Percentiles rank a stretch among this genome's conserved stretches.
Evolutionary conservation across 1,140 invertebrate species (phyloP).

Genomic region (Leptestheria dahalacensis): DNA sequence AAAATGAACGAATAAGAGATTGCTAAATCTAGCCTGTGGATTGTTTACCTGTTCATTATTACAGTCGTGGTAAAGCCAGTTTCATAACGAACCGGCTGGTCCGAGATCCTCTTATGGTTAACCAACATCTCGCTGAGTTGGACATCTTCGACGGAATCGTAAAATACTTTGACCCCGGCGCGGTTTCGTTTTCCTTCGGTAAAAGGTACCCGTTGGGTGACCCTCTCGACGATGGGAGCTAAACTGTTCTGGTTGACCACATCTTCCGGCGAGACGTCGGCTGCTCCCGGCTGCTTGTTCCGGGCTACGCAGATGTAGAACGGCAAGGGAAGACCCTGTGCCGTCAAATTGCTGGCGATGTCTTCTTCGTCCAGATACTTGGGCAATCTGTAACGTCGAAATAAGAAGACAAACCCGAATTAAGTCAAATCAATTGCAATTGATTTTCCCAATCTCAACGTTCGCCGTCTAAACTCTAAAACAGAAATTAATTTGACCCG

Average conservation of each 20-base stretch:
- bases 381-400: not conserved
- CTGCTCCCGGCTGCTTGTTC: not conserved
- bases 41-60: not conserved
- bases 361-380: not conserved
- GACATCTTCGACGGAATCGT: not conserved
- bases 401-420: not conserved
- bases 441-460: too few relatives aligned
- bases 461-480: too few relatives aligned
- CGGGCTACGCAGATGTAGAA: not conserved
- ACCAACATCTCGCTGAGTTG: not conserved
- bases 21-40: too few relatives aligned
- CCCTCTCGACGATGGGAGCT: not conserved
- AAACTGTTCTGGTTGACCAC: not conserved
- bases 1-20: too few relatives aligned
- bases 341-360: not conserved
- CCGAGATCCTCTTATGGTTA: not conserved
- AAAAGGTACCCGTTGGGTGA: not conserved
- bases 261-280: not conserved
- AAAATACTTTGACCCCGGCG: not conserved
- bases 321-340: not conserved
- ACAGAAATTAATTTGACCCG: too few relatives aligned
- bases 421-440: not conserved
- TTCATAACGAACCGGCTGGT: not conserved
- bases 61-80: not conserved
- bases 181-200: not conserved